Evolutionary conservation across 2,888 invertebrate genomes (phyloP).

Genomic region (Frankliniella fusca): DNA sequence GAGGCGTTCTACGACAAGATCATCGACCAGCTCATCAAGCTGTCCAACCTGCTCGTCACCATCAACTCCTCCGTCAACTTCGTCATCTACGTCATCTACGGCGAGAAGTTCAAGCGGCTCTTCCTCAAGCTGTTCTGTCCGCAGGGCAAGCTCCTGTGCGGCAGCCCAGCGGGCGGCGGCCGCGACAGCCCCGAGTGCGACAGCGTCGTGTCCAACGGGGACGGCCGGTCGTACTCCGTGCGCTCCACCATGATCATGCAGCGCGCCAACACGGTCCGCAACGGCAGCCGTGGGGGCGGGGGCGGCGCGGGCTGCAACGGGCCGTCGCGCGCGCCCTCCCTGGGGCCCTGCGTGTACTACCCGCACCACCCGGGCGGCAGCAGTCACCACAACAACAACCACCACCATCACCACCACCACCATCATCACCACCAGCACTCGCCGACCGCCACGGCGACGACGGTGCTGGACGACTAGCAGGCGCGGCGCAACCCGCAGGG

Average conservation of each 20-base stretch:
- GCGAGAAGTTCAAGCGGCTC: slow-evolving; percentile 89
- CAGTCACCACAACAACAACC: slow-evolving; percentile 27
- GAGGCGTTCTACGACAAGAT: slow-evolving; percentile 70
- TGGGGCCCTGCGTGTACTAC: slow-evolving; percentile 56
- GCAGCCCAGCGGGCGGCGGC: slow-evolving; percentile 53
- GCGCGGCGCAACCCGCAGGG: slow-evolving; percentile 9
- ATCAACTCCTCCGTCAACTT: slow-evolving; percentile 97
- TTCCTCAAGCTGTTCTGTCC: slow-evolving; percentile 77
- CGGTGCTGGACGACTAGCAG: slow-evolving; percentile 8
- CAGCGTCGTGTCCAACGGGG: slow-evolving; percentile 71
- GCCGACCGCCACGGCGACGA: not conserved
- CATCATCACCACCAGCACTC: slow-evolving; percentile 21
- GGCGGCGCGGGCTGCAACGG: slow-evolving; percentile 39
- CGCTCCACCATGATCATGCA: slow-evolving; percentile 47
- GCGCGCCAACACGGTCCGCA: slow-evolving; percentile 41
- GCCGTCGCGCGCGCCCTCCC: slow-evolving; percentile 46
- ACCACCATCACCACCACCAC: slow-evolving; percentile 32
- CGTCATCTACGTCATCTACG: slow-evolving; percentile 95
- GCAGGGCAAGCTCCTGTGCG: slow-evolving; percentile 45
- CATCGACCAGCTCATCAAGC: slow-evolving; percentile 68
- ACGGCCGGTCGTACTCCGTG: slow-evolving; percentile 61
- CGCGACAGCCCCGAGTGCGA: slow-evolving; percentile 66
- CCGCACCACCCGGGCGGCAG: slow-evolving; percentile 44
- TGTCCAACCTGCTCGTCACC: slow-evolving; percentile 88
- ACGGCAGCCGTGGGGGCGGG: slow-evolving; percentile 39